Conservation (phyloP, 1,140 invertebrate genomes). For the Dinoponera quadriceps region DNA sequence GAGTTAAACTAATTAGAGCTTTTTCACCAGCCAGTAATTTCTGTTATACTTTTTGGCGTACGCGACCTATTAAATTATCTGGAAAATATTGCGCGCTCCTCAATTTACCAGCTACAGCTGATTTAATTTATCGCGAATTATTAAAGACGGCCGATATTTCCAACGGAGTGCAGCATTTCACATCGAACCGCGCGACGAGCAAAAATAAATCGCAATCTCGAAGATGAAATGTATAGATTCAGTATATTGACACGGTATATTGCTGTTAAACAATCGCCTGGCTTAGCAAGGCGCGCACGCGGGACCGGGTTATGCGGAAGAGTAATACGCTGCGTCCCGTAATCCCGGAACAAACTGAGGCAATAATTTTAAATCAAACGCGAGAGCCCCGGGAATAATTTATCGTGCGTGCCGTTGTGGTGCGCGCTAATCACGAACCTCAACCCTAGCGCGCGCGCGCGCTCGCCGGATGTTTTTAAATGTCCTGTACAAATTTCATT, state of each 20-base stretch:
- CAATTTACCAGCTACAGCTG: background rate
- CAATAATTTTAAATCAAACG: slow-evolving; percentile 80
- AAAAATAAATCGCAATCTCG: slow-evolving; percentile 21
- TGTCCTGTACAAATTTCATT: slow-evolving; percentile 70
- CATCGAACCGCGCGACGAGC: background rate
- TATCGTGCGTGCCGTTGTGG: slow-evolving; percentile 67
- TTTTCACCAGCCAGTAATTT: too few species aligned
- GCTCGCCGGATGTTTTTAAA: slow-evolving; percentile 67
- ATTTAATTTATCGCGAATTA: background rate
- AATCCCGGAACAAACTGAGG: slow-evolving; percentile 76
- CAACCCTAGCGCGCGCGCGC: background rate
- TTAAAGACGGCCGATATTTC: background rate
- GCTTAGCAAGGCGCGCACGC: slow-evolving; percentile 51
- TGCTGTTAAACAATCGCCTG: slow-evolving; percentile 72
- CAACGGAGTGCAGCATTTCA: background rate
- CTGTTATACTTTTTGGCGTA: too few species aligned
- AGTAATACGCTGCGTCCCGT: slow-evolving; percentile 74
- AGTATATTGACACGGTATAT: slow-evolving; percentile 57
- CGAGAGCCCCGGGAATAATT: slow-evolving; percentile 73
- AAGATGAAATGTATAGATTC: slow-evolving; percentile 47
- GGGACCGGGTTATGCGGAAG: slow-evolving; percentile 57
- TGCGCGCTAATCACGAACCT: slow-evolving; percentile 63
- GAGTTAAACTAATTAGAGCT: too few species aligned
- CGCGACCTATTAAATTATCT: background rate
- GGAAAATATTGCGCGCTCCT: background rate